A percentile compares a stretch with the other conserved stretches of the same genome.
phyloP scores from a whole-genome alignment of 2,113 vertebrate genomes.

The Urocolius indicus region DNA sequence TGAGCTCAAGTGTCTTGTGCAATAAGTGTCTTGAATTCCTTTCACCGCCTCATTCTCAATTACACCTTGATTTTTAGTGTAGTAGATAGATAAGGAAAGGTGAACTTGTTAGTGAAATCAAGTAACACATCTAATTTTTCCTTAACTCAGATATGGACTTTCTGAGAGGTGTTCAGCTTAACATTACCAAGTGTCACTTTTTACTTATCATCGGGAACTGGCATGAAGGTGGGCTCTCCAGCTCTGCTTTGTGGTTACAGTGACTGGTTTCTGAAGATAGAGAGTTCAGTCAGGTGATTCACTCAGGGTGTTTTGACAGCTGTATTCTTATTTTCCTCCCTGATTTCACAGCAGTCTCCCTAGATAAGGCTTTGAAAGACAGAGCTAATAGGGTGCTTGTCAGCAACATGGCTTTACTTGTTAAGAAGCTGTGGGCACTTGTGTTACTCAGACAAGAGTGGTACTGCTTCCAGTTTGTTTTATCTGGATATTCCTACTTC shows the following conservation, averaged over 20 bases:
- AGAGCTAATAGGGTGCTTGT: conserved; percentile 48
- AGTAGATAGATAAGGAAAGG: conserved; percentile 43
- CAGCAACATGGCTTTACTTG: conserved; percentile 3
- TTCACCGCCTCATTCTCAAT: background rate
- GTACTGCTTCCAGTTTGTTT: background rate
- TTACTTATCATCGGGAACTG: conserved; percentile 1
- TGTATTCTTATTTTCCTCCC: conserved; percentile 46
- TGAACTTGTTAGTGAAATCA: conserved; percentile 44
- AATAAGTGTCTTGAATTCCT: background rate
- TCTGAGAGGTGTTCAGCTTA: conserved; percentile 23
- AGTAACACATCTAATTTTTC: conserved; percentile 13
- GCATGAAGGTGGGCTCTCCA: background rate
- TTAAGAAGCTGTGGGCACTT: conserved; percentile 7
- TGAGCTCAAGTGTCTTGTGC: background rate
- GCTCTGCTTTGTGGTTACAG: background rate
- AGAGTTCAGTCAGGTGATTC: conserved; percentile 33
- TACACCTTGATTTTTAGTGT: conserved; percentile 47
- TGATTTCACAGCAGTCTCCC: conserved; percentile 46
- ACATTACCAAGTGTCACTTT: conserved; percentile 29
- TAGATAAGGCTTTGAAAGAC: conserved; percentile 63
- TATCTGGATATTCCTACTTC: background rate
- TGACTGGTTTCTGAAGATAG: conserved; percentile 44
- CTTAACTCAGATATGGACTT: conserved; percentile 14
- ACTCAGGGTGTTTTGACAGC: conserved; percentile 50
- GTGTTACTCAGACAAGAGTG: background rate